Evolutionary conservation across 2,113 vertebrate genomes (phyloP), one percentile per base, ranked within the genome.

Genomic region (Nerophis ophidion): DNA sequence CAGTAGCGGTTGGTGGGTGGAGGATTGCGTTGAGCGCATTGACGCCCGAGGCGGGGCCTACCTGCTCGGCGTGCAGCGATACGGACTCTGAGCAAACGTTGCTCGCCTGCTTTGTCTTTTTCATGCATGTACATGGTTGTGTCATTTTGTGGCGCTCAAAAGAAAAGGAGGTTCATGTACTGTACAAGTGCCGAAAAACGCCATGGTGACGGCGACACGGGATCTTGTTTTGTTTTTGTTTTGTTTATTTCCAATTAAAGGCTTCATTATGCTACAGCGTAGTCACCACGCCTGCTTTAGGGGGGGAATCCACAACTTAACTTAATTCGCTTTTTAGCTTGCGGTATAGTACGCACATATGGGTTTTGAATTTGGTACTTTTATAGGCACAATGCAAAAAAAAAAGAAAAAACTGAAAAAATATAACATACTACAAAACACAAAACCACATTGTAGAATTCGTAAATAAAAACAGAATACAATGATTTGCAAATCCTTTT

Each of bases 61-160:
- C 78, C 85, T 84, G 86, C 84, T 89, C 81, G 77, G 79, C 85
- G 83, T 83, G 82, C 88, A 89, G 72, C 89, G 81, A 79, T 89
- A 87, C 60, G 82, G 89, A 90, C 90, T 86, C 81, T 89, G 88
- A 88, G 73, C 75, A 72, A 56, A 84, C 84, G 84, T 87, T 77
- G 85, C 86, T 82, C 36, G 36, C 77, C 85, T 84, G 87, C 89
- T 86, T 56, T 67, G 83, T 88, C 87, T 60, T 35, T 17, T 81
- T 86, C 87, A 83, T 90, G 89, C 90, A 89, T 91, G 90, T 89
- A 88, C 88, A 86, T 84, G 81, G 84, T 88, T 80, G 81, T 87
- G 80, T 87, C 85, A 85, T 86, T 84, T 84, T 86, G 80, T 88
- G 70, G 74, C 77, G 81, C 77, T 81, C 68, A 87, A 88, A 34